Conservation (phyloP, 2,797 vertebrate genomes). For the Channa striata region DNA sequence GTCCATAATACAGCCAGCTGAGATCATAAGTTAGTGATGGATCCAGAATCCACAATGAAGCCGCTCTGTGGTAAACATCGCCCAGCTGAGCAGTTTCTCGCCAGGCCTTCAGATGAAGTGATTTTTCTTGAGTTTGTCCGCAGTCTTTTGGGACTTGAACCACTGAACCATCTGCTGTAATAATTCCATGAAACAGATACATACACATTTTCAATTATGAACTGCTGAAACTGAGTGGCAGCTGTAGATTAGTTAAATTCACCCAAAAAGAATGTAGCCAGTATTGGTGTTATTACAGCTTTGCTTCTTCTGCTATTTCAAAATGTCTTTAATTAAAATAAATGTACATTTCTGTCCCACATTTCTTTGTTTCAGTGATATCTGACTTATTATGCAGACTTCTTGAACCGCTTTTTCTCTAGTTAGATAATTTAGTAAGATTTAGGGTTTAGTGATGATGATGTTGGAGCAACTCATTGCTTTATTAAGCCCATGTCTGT, state of each 20-base stretch:
- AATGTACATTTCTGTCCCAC: background rate
- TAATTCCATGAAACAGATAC: conserved; percentile 1
- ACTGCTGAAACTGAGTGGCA: background rate
- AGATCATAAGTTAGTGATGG: conserved; percentile 61
- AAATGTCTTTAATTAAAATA: background rate
- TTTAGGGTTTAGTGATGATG: background rate
- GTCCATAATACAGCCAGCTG: conserved; percentile 48
- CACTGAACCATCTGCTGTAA: conserved; percentile 6
- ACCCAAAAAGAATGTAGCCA: background rate
- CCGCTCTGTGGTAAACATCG: conserved; percentile 30
- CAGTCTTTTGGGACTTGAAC: conserved; percentile 32
- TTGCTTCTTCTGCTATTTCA: background rate
- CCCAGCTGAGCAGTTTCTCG: conserved; percentile 15
- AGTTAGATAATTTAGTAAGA: background rate
- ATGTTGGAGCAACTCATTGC: conserved; percentile 2
- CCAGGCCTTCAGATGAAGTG: conserved; percentile 35
- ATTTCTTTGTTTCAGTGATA: background rate
- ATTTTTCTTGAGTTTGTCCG: conserved; percentile 27
- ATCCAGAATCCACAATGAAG: conserved; percentile 48
- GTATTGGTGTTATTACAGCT: background rate
- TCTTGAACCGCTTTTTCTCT: conserved; percentile 6
- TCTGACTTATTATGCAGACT: background rate
- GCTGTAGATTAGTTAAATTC: background rate
- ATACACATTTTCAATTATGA: background rate
- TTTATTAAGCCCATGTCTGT: background rate